Percentiles rank a stretch among this genome's conserved stretches.
Conservation (phyloP, 2,113 vertebrate species). For the Turdus rufiventris region DNA sequence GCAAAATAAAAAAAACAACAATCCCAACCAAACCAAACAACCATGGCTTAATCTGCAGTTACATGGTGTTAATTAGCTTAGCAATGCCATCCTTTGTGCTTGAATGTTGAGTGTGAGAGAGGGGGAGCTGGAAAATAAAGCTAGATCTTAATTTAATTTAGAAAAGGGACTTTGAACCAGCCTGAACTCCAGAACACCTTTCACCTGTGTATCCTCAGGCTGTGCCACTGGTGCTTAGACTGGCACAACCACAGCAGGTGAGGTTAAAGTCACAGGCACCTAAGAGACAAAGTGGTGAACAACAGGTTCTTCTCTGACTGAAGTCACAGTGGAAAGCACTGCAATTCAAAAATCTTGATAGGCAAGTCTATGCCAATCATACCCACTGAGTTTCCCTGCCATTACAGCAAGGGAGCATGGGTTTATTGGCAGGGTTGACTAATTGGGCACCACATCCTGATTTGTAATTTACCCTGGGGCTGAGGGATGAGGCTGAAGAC, state of each 20-base stretch:
- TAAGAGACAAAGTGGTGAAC: not conserved
- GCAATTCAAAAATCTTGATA: not conserved
- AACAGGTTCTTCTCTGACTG: not conserved
- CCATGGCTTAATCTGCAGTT: not conserved
- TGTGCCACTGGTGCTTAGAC: not conserved
- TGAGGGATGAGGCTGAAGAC: not conserved
- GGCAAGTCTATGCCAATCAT: not conserved
- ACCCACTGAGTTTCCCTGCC: not conserved
- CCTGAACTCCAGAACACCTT: not conserved
- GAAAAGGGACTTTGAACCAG: not conserved
- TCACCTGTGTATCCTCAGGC: not conserved
- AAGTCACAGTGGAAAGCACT: not conserved
- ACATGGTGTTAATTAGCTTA: not conserved
- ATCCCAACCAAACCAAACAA: not conserved
- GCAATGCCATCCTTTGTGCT: not conserved
- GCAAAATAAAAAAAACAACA: not conserved
- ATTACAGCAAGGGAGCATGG: not conserved
- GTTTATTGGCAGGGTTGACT: not conserved
- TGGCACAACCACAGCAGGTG: not conserved
- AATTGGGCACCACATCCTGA: not conserved
- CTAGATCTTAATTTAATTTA: not conserved
- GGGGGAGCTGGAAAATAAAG: not conserved
- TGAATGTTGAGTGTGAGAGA: not conserved
- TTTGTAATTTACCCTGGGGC: not conserved
- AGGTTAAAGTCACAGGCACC: not conserved